These are phyloP conservation scores for Ectemnius cavifrons DNA, from an alignment of 2,888 invertebrate species.

Conservation along the genomic window DNA sequence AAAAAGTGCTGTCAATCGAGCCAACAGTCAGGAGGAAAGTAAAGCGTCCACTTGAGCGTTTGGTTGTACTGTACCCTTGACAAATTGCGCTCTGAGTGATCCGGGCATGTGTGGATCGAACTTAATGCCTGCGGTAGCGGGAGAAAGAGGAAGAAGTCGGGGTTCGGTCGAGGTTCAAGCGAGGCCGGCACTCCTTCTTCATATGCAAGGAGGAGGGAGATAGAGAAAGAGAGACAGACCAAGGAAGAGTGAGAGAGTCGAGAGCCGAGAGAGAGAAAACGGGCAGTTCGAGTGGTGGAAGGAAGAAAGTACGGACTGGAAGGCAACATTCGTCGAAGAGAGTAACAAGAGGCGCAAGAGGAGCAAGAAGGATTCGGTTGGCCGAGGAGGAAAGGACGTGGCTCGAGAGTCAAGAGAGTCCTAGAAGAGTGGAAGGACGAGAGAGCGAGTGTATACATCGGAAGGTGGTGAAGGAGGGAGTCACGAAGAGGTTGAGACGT, in stretches of 20 bases:
- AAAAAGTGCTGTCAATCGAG: no score
- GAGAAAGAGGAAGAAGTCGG: background rate
- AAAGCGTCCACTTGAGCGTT: no score
- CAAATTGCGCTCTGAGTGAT: background rate
- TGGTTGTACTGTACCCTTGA: no score
- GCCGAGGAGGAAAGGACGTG: background rate
- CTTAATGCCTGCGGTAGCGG: background rate
- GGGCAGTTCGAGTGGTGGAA: constrained; percentile 9
- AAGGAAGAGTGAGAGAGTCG: constrained; percentile 9
- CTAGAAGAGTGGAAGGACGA: constrained; percentile 28
- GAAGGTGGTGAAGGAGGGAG: constrained; percentile 24
- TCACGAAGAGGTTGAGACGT: constrained; percentile 24
- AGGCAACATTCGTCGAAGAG: background rate
- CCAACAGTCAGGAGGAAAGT: no score
- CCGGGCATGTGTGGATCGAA: constrained; percentile 3
- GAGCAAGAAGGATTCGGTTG: constrained; percentile 8
- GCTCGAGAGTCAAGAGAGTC: background rate
- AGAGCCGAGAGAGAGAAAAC: constrained; percentile 20
- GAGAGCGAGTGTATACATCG: constrained; percentile 14
- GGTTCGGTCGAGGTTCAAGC: constrained; percentile 6
- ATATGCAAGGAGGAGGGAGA: constrained; percentile 10
- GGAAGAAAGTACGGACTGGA: constrained; percentile 17
- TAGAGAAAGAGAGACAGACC: background rate
- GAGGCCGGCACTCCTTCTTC: constrained; percentile 3
- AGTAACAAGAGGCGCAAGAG: constrained; percentile 13